Percentiles rank a stretch among this genome's conserved stretches.
phyloP scores from a whole-genome alignment of 2,888 invertebrate species.

The Calameuta idolon region DNA sequence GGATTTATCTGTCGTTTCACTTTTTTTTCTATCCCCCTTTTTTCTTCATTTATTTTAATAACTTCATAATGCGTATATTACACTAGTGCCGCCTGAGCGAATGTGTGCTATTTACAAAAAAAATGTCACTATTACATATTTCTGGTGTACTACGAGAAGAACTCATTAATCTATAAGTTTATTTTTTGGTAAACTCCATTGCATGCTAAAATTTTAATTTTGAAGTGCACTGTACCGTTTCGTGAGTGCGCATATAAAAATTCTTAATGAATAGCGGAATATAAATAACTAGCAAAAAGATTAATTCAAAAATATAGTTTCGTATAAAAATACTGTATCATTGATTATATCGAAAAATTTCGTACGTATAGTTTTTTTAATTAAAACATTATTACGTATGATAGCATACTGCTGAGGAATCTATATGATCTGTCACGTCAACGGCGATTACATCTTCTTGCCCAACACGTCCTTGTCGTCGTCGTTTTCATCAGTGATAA shows the following conservation, averaged over 20 bases:
- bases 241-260: neutral
- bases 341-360: neutral
- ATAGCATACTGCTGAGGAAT: neutral
- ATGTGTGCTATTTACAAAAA: neutral
- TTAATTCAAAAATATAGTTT: neutral
- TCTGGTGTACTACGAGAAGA: neutral
- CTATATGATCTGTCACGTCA: neutral
- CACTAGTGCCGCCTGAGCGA: neutral
- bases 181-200: neutral
- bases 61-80: neutral
- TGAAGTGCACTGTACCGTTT: neutral
- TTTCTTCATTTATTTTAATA: constrained; percentile 13
- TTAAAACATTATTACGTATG: neutral
- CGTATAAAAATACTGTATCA: neutral
- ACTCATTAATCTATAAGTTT: neutral
- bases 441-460: constrained; percentile 49
- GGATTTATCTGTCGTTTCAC: constrained; percentile 11
- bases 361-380: neutral
- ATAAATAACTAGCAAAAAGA: neutral
- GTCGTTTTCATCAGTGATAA: constrained; percentile 75
- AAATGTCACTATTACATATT: neutral
- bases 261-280: neutral
- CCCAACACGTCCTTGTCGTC: constrained; percentile 57
- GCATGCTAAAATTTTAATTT: neutral
- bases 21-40: neutral